Base-by-base conservation (phyloP, 2,113 vertebrate species). In the Nesoenas mayeri region DNA sequence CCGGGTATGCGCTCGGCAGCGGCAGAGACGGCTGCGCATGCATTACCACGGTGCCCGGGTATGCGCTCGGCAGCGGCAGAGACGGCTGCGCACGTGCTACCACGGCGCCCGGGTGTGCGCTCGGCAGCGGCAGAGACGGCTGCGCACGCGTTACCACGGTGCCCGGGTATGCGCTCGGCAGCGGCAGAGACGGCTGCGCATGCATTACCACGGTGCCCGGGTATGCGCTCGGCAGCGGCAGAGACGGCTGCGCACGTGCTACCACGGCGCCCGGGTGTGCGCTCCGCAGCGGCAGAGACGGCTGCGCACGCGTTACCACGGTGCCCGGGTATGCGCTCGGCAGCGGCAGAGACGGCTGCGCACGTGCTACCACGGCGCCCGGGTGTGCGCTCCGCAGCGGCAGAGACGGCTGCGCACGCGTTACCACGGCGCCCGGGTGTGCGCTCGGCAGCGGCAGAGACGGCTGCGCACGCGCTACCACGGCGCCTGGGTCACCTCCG, bases 1-100 rank as follows among this genome's bases (percentile, higher is more conserved):
- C 62, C 42, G 24, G 26, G 1, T 2, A 11, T 0, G 56, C 11
- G 14, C 28, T 34, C 44, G 28, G 24, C 5, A 20, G 7, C 47
- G 62, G 57, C 86, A 36, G 38, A 48, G 50, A 6, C 70, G 7
- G 9, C 2, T n/a, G 40, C n/a, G n/a, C 70, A 12, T 25, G 16
- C 0, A 1, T 3, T 14, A 17, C 36, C 4, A 5, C 36, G 1
- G 8, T 3, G 24, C 5, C 62, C 42, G 24, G 26, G 1, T 2
- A 11, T 0, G 56, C 11, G 14, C 28, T 34, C 44, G 28, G 24
- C 5, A 20, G 7, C 47, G 62, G 57, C 86, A 36, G 38, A 48
- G 50, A 6, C 70, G 7, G 9, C 2, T n/a, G 40, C n/a, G n/a
- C 70, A 12, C 29, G 16, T 0, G 1, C 4, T 14, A 17, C 36